Conservation (phyloP, 2,797 vertebrate species). For the Myripristis jacobus region DNA sequence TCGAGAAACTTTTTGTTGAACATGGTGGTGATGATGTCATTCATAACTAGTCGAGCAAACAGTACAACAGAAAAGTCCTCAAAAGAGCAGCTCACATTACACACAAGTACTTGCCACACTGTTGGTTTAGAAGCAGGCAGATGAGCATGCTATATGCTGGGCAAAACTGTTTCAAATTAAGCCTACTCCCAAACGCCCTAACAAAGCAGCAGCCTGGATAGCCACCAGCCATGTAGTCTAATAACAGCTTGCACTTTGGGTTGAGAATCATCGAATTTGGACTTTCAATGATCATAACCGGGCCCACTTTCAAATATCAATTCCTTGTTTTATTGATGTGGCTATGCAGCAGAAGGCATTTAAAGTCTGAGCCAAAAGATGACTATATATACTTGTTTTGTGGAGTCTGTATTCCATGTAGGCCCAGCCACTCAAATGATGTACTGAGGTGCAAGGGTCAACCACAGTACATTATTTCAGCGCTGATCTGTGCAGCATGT, state of each 20-base stretch:
- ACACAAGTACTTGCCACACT: constrained; percentile 9
- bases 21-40: constrained; percentile 98
- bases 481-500: constrained; percentile 3
- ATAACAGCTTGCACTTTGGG: neutral
- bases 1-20: constrained; percentile 98
- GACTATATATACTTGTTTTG: neutral
- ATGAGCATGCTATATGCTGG: constrained; percentile 44
- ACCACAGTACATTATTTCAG: neutral
- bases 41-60: constrained; percentile 88
- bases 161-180: constrained; percentile 18
- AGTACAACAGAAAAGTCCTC: constrained; percentile 34
- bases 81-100: constrained; percentile 14
- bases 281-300: neutral
- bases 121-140: constrained; percentile 46
- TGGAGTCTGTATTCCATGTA: neutral
- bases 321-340: neutral
- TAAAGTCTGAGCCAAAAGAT: neutral
- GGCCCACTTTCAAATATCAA: no score
- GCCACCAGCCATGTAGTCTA: constrained; percentile 28
- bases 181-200: constrained; percentile 30
- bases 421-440: neutral
- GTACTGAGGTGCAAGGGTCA: neutral
- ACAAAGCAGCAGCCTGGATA: constrained; percentile 64
- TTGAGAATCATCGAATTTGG: neutral
- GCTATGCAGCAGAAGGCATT: neutral